Evolutionary conservation across 2,888 invertebrate genomes (phyloP).

Genomic region (Epirrita christyi): DNA sequence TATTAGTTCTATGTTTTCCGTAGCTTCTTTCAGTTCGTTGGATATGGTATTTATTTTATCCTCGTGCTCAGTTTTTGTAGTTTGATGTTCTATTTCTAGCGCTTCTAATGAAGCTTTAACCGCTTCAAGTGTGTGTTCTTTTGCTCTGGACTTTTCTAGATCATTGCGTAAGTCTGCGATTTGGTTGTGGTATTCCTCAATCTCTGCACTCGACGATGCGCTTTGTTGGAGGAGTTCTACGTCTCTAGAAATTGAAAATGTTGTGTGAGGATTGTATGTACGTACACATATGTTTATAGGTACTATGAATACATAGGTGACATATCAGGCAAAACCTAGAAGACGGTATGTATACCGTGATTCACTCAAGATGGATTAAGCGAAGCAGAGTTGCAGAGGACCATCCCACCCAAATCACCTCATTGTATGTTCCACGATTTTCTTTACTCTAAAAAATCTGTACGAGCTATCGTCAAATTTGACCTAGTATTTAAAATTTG

Average conservation of each 20-base stretch:
- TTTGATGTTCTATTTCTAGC: constrained; percentile 75
- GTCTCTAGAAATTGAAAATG: constrained; percentile 55
- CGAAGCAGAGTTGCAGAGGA: too few relatives aligned
- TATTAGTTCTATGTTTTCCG: constrained; percentile 61
- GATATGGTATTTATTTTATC: constrained; percentile 64
- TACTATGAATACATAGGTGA: too few relatives aligned
- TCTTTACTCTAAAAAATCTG: too few relatives aligned
- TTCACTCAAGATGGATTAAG: too few relatives aligned
- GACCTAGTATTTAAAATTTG: too few relatives aligned
- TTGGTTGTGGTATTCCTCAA: constrained; percentile 75
- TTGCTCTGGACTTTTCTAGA: constrained; percentile 81
- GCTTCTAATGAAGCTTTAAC: constrained; percentile 73
- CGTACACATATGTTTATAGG: too few relatives aligned
- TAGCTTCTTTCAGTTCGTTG: constrained; percentile 69
- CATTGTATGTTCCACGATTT: too few relatives aligned
- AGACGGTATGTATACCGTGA: too few relatives aligned
- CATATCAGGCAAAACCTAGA: too few relatives aligned
- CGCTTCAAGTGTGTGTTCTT: constrained; percentile 78
- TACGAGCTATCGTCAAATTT: too few relatives aligned
- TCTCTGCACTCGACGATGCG: constrained; percentile 75
- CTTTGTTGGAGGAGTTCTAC: constrained; percentile 78
- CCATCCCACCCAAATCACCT: too few relatives aligned
- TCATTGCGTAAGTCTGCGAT: constrained; percentile 69
- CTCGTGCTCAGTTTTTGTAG: constrained; percentile 69
- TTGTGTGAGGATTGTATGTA: background rate